Evolutionary conservation across 2,113 vertebrate genomes (phyloP), one percentile per base, ranked within the genome.

Genomic region (Lycaon pictus): DNA sequence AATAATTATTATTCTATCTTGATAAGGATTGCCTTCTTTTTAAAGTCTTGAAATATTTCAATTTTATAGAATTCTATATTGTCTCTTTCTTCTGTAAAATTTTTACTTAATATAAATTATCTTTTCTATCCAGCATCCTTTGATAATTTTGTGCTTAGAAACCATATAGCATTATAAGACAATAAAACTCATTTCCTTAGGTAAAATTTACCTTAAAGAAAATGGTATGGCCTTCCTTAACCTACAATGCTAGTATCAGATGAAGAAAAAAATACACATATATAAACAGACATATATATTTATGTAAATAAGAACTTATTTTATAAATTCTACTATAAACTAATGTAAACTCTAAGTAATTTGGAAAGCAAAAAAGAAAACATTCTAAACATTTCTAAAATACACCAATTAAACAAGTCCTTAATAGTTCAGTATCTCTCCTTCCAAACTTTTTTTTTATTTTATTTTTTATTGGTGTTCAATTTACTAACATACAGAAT

Each of bases 81-180:
- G 12, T 43, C 23, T 90, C 15, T 32, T 87, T 55, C 32, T 22
- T 84, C n/a, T 90, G 20, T 87, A 79, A 95, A 90, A 83, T 88
- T 92, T 94, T 79, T 22, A 72, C 53, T 92, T 71, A 86, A 85
- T 81, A 60, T 43, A 80, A 74, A 60, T 62, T 15, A 67, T 62
- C 17, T 7, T 56, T 94, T 94, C 55, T 11, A 79, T 67, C 22
- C 8, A 35, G 16, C 10, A 60, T 80, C 37, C 22, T 43, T 5
- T 84, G 51, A 74, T 56, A 94, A 29, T 80, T 95, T 84, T 74
- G 55, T 85, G 77, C 37, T 67, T 89, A 85, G 51, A 94, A 93
- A 94, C 25, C 71, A 69, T n/a, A 56, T 71, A 48, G 27, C 25
- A 90, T 71, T 62, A n/a, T 32, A 72, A 35, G 9, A 83, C 16